These are phyloP conservation scores for Vesta saturnalis DNA, from an alignment of 2,888 invertebrate species.

Conservation along the genomic window DNA sequence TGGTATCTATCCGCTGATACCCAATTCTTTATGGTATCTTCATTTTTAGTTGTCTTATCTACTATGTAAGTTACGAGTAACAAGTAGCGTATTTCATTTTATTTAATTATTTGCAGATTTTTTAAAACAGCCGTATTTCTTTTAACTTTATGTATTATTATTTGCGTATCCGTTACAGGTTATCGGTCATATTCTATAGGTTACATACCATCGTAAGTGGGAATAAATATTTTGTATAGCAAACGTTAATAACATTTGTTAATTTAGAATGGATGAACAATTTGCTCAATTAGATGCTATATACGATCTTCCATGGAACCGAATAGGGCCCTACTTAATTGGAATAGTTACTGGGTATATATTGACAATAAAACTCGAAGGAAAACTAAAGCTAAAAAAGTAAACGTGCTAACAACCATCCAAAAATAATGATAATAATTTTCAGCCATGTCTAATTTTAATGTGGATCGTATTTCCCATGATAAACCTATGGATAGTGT, in stretches of 20 bases:
- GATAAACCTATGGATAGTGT: conserved; percentile 61
- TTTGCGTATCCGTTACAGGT: conserved; percentile 54
- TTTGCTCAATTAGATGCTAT: conserved; percentile 58
- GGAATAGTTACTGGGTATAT: conserved; percentile 64
- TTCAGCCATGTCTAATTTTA: conserved; percentile 37
- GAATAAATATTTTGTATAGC: background rate
- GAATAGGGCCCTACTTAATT: conserved; percentile 64
- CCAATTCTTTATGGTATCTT: conserved; percentile 61
- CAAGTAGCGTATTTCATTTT: background rate
- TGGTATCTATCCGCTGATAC: conserved; percentile 65
- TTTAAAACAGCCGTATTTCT: conserved; percentile 55
- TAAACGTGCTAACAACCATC: conserved; percentile 27
- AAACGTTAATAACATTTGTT: background rate
- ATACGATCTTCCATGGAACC: conserved; percentile 65
- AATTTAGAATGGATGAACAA: conserved; percentile 60
- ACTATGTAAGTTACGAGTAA: conserved; percentile 55
- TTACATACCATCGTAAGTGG: conserved; percentile 62
- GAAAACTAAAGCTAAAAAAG: conserved; percentile 51
- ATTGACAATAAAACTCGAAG: conserved; percentile 56
- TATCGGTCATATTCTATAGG: conserved; percentile 58
- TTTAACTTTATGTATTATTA: conserved; percentile 51
- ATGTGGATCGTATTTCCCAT: conserved; percentile 59
- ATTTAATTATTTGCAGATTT: conserved; percentile 53
- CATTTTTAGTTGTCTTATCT: conserved; percentile 60
- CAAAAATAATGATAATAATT: conserved; percentile 29